Evolutionary conservation across 2,888 invertebrate genomes (phyloP).

Genomic region (Muschampia plurimacula): DNA sequence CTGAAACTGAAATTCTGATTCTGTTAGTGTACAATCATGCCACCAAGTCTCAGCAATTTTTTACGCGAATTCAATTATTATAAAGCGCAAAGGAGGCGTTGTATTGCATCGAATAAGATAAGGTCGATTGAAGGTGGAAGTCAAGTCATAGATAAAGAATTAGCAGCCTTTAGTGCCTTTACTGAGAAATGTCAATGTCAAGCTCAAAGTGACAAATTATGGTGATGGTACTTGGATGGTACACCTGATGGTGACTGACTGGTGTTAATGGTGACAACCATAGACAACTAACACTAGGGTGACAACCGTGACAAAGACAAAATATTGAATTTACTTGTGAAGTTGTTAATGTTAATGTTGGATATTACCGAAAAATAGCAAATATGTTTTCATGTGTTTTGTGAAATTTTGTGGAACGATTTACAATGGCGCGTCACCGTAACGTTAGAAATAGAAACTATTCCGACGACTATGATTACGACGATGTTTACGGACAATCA

Average conservation of each 20-base stretch:
- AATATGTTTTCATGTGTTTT: constrained; percentile 18
- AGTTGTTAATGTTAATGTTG: neutral
- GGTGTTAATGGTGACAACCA: no score
- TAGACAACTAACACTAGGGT: no score
- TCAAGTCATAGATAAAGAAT: no score
- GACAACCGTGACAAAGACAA: neutral
- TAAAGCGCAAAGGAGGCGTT: no score
- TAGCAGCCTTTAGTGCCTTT: no score
- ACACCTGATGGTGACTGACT: no score
- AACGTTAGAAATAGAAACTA: constrained; percentile 94
- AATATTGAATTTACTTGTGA: constrained; percentile 43
- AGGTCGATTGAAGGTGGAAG: no score
- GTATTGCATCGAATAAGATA: no score
- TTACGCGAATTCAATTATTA: no score
- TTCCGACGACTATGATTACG: constrained; percentile 96
- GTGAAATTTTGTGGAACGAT: constrained; percentile 39
- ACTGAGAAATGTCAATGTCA: neutral
- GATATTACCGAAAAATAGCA: constrained; percentile 10
- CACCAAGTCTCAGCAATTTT: no score
- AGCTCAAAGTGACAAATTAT: neutral
- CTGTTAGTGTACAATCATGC: no score
- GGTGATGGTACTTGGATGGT: neutral
- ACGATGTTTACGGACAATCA: constrained; percentile 97
- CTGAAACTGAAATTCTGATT: no score
- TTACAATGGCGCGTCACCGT: constrained; percentile 93